Evolutionary conservation across 2,113 vertebrate species (phyloP).

Genomic region (Fukomys damarensis): DNA sequence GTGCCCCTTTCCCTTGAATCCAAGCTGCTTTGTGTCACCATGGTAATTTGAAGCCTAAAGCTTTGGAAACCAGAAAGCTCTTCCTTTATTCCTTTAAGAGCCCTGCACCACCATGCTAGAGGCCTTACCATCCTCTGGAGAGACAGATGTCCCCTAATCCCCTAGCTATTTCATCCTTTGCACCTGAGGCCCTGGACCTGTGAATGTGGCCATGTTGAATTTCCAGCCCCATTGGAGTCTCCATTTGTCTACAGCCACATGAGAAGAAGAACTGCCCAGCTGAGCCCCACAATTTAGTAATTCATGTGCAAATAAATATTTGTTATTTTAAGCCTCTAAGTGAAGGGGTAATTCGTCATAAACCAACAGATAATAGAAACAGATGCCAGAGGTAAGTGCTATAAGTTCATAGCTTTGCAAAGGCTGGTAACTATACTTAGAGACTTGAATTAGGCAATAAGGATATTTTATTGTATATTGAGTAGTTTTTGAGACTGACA

Average conservation of each 20-base stretch:
- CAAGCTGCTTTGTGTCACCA: neutral
- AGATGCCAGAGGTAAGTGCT: neutral
- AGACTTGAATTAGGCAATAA: neutral
- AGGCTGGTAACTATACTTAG: accelerated
- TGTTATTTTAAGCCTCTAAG: neutral
- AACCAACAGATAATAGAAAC: neutral
- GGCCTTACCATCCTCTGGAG: neutral
- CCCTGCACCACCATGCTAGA: neutral
- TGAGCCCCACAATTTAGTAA: neutral
- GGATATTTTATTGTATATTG: neutral
- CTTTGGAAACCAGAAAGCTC: neutral
- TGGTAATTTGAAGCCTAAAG: neutral
- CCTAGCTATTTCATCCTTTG: neutral
- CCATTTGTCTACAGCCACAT: neutral
- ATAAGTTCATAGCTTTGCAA: neutral
- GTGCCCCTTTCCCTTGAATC: neutral
- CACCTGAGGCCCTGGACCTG: neutral
- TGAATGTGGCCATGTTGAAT: neutral
- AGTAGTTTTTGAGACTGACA: neutral
- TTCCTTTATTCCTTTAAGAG: neutral
- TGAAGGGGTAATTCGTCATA: neutral
- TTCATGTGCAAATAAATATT: neutral
- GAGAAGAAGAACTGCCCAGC: neutral
- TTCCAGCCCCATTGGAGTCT: neutral
- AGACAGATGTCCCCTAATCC: neutral